Percentiles rank a stretch among this genome's conserved stretches.
Evolutionary conservation across 2,797 vertebrate genomes (phyloP).

Genomic region (Cyclopterus lumpus): DNA sequence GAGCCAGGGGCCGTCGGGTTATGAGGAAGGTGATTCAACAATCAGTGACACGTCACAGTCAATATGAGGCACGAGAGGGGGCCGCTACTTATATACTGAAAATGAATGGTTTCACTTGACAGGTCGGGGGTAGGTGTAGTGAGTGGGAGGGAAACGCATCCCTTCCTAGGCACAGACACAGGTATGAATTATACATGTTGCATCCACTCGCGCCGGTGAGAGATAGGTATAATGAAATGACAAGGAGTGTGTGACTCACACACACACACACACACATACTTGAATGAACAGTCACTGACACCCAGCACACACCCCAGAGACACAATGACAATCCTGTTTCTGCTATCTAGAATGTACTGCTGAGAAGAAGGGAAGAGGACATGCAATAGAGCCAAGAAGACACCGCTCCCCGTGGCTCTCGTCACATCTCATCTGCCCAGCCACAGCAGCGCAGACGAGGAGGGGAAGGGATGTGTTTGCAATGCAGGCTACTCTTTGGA

Average conservation of each 20-base stretch:
- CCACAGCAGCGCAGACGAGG: conserved; percentile 34
- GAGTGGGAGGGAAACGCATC: conserved; percentile 50
- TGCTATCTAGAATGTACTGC: conserved; percentile 47
- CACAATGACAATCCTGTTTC: conserved; percentile 34
- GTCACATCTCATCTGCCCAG: conserved; percentile 43
- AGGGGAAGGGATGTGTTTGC: conserved; percentile 22
- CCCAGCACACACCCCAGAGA: conserved; percentile 2
- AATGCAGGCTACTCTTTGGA: conserved; percentile 15
- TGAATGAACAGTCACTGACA: conserved; percentile 20
- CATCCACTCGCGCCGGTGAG: conserved; percentile 29
- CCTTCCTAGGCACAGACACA: conserved; percentile 42
- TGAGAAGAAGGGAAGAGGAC: conserved; percentile 30
- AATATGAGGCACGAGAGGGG: conserved; percentile 6
- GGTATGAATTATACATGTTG: conserved; percentile 67
- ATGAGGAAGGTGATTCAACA: conserved; percentile 60
- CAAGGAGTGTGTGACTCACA: conserved; percentile 57
- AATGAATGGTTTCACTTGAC: conserved; percentile 57
- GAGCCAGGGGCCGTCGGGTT: conserved; percentile 27
- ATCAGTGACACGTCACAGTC: conserved; percentile 47
- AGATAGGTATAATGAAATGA: conserved; percentile 49
- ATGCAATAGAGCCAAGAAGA: conserved; percentile 33
- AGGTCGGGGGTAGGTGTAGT: conserved; percentile 42
- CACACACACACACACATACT: conserved; percentile 28
- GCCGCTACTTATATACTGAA: conserved; percentile 2
- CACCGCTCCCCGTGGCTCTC: conserved; percentile 42